A percentile compares a stretch with the other conserved stretches of the same genome.
phyloP scores from a whole-genome alignment of 2,888 invertebrate species.

The Mythimna ferrago region DNA sequence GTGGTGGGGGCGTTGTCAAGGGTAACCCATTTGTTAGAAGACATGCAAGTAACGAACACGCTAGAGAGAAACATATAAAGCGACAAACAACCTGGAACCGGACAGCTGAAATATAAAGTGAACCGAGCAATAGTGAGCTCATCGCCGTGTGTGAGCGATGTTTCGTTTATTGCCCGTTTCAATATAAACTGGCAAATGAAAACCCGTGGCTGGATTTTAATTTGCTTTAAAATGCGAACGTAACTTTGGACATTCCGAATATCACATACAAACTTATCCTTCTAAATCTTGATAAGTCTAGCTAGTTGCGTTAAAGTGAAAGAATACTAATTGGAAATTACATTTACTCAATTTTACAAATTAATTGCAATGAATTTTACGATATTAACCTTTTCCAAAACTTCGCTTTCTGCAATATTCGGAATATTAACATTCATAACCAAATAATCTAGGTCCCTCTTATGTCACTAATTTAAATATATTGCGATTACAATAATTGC shows the following conservation, averaged over 20 bases:
- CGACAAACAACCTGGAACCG: constrained; percentile 74
- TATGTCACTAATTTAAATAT: constrained; percentile 23
- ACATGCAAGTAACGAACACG: constrained; percentile 85
- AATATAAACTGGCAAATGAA: constrained; percentile 56
- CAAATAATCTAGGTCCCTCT: constrained; percentile 62
- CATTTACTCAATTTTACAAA: neutral
- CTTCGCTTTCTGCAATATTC: constrained; percentile 53
- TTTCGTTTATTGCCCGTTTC: constrained; percentile 63
- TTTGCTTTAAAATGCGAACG: constrained; percentile 60
- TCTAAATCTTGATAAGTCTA: constrained; percentile 11
- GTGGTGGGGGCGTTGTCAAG: constrained; percentile 71
- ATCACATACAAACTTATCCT: constrained; percentile 40
- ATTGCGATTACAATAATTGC: constrained; percentile 34
- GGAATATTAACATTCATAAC: constrained; percentile 64
- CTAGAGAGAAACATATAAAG: constrained; percentile 83
- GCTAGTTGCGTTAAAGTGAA: constrained; percentile 7
- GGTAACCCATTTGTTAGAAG: constrained; percentile 85
- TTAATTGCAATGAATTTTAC: constrained; percentile 3
- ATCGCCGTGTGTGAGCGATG: constrained; percentile 46
- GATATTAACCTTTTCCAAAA: constrained; percentile 3
- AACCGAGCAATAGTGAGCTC: constrained; percentile 70
- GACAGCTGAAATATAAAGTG: constrained; percentile 74
- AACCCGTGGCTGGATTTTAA: constrained; percentile 58
- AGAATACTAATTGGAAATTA: neutral
- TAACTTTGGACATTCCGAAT: constrained; percentile 56